Conservation (phyloP, 2,797 vertebrate genomes). For the Gymnoscopelus microlampas region DNA sequence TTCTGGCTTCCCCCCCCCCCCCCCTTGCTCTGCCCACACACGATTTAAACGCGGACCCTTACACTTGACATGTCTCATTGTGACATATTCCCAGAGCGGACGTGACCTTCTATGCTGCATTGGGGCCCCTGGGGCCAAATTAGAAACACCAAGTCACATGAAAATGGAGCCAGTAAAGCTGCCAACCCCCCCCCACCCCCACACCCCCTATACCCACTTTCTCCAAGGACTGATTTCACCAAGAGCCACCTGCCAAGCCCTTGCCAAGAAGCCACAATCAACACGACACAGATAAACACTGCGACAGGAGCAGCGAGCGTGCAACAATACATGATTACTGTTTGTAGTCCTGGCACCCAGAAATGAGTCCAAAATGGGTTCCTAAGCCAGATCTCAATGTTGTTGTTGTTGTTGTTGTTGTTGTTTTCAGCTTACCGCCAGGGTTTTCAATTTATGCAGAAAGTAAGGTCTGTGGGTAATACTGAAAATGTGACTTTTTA, state of each 20-base stretch:
- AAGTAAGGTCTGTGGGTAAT: no score
- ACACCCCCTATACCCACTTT: conserved; percentile 20
- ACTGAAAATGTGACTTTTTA: no score
- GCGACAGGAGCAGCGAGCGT: neutral
- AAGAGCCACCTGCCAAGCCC: conserved; percentile 45
- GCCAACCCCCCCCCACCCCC: neutral
- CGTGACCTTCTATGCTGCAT: conserved; percentile 66
- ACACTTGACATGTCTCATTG: conserved; percentile 65
- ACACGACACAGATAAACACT: conserved; percentile 1
- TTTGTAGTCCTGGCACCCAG: no score
- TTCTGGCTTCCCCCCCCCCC: conserved; percentile 7
- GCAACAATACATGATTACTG: neutral
- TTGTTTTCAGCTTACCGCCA: no score
- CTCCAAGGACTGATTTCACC: conserved; percentile 55
- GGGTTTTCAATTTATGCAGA: no score
- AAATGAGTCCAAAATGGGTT: neutral
- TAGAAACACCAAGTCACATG: conserved; percentile 53
- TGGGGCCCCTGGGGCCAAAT: conserved; percentile 59
- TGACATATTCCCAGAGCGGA: conserved; percentile 56
- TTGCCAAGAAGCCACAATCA: conserved; percentile 17
- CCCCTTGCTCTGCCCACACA: neutral
- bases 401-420: neutral
- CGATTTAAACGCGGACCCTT: conserved; percentile 28
- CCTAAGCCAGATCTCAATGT: neutral
- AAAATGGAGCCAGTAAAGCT: conserved; percentile 56